A percentile compares a stretch with the other conserved stretches of the same genome.
Evolutionary conservation across 2,113 vertebrate genomes (phyloP).

Genomic region (Gymnobelideus leadbeateri): DNA sequence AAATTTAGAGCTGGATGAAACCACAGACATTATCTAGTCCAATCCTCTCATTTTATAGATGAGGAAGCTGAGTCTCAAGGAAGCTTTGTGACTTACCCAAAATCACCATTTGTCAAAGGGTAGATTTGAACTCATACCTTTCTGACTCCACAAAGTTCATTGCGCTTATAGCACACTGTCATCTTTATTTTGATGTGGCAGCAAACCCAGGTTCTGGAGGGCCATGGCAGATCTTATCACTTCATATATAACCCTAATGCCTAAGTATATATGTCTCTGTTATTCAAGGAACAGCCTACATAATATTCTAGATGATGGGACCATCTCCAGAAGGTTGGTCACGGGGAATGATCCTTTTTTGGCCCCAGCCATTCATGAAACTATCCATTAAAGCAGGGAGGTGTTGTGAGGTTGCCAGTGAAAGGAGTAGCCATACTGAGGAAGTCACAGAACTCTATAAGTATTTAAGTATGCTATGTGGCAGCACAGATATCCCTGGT

Average conservation of each 20-base stretch:
- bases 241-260: not conserved
- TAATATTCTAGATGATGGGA: not conserved
- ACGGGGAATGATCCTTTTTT: not conserved
- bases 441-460: not conserved
- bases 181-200: not conserved
- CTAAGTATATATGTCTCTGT: not conserved
- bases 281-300: not conserved
- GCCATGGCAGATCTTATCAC: not conserved
- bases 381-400: not conserved
- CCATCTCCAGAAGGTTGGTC: not conserved
- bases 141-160: not conserved
- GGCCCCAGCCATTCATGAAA: not conserved
- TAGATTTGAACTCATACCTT: not conserved
- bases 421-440: not conserved
- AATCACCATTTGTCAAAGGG: not conserved
- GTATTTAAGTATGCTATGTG: not conserved
- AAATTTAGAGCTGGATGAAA: not conserved
- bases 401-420: not conserved
- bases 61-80: not conserved
- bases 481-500: not conserved
- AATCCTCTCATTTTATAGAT: not conserved
- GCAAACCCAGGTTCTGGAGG: not conserved
- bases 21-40: not conserved
- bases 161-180: not conserved
- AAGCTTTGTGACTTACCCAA: not conserved